Base-by-base conservation (phyloP, 2,888 invertebrate species). In the Iphiclides podalirius region DNA sequence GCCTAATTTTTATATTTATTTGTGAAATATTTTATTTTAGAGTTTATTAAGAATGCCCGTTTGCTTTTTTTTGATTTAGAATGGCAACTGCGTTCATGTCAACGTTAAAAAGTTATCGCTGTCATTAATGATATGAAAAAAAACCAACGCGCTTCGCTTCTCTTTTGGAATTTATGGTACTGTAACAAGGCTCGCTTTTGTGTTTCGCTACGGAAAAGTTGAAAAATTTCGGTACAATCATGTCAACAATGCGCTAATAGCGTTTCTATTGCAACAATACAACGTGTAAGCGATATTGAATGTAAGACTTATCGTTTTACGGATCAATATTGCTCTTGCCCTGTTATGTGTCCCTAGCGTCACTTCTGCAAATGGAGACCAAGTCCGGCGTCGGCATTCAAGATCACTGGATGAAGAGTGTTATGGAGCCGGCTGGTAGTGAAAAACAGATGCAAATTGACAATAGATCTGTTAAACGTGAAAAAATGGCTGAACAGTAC, bases 81-180 rank as follows among this genome's bases (percentile, higher is more conserved):
- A 53, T 81, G 70, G 83, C 75, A 81, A 83, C 47, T 60, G 59
- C 40, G 7, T 44, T 47, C 3, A 54, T 71, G 79, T 81, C 79
- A 82, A 78, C 71, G 70, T 67, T 72, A 72, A 72, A 80, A 82
- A 80, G 67, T 62, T 65, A 63, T 64, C 58, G 64, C 85, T 85
- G 86, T 84, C 87, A 86, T 79, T 83, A 82, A 74, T 79, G 74
- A 65, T 68, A 67, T 66, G 64, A 79, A 84, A 87, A 86, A 82
- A 84, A 86, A 82, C 64, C 70, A 82, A 78, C 76, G 80, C 86
- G 85, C 82, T 75, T 79, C 86, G 84, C 86, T 87, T 87, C 88
- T 86, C 87, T 87, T 86, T 85, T 88, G 88, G 87, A 85, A 87
- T 88, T 88, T 88, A 88, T 87, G 83, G 81, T 80, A 77, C 79